Percentiles rank a stretch among this genome's conserved stretches.
Conservation (phyloP, 2,888 invertebrate species). For the Tetrapedia diversipes region DNA sequence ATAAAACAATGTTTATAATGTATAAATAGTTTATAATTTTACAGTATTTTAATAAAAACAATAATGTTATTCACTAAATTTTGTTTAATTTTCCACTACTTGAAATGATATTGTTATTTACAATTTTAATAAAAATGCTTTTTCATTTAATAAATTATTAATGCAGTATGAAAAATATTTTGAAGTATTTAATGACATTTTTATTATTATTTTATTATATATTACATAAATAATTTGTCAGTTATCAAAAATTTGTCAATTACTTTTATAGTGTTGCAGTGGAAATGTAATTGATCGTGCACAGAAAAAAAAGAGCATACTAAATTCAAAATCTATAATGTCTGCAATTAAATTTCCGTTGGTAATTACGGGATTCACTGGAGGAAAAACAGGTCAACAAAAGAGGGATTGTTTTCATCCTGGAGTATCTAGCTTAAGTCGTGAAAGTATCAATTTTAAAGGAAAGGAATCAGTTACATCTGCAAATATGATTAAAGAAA, state of each 20-base stretch:
- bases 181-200: neutral
- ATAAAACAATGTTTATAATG: conserved; percentile 8
- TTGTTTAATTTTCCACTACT: conserved; percentile 23
- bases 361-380: conserved; percentile 77
- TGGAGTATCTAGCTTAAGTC: conserved; percentile 88
- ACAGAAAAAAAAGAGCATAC: conserved; percentile 78
- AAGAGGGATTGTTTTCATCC: conserved; percentile 95
- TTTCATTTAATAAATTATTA: neutral
- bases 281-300: conserved; percentile 80
- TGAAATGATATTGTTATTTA: neutral
- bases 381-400: conserved; percentile 83
- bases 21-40: conserved; percentile 13
- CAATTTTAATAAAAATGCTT: neutral
- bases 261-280: conserved; percentile 75
- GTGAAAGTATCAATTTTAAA: conserved; percentile 87
- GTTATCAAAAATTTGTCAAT: neutral
- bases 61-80: neutral
- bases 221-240: neutral
- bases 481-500: conserved; percentile 92
- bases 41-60: conserved; percentile 37
- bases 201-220: neutral
- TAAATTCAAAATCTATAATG: conserved; percentile 78
- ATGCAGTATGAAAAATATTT: neutral
- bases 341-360: conserved; percentile 74
- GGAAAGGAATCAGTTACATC: conserved; percentile 86